Evolutionary conservation across 2,797 vertebrate species (phyloP).

Genomic region (Hafferia zeledoni): DNA sequence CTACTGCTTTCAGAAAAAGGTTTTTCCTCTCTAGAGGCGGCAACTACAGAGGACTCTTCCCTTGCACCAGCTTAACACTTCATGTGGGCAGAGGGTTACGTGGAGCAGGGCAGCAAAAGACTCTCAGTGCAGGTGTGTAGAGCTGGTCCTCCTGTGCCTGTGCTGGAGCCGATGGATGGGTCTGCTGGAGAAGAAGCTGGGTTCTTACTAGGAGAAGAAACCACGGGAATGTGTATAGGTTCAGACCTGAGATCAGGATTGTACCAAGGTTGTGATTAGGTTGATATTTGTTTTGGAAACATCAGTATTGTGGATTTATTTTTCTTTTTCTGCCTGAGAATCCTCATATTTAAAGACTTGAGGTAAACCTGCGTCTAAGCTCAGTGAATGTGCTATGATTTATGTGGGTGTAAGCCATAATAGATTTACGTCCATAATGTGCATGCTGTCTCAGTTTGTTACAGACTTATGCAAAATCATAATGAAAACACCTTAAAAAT

Average conservation of each 20-base stretch:
- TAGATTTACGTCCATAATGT: neutral
- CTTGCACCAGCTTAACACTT: neutral
- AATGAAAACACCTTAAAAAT: slow-evolving; percentile 22
- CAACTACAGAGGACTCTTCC: neutral
- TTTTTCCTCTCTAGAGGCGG: neutral
- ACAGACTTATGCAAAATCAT: neutral
- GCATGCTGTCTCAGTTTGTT: neutral
- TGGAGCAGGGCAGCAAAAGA: neutral
- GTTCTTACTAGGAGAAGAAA: neutral
- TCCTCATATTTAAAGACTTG: neutral
- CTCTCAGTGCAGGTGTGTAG: neutral
- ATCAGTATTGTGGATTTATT: neutral
- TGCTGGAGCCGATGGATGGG: neutral
- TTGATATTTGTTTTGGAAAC: neutral
- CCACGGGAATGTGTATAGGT: rapidly evolving
- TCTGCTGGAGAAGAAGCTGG: neutral
- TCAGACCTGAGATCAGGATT: neutral
- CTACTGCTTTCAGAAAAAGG: neutral
- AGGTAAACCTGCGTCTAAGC: neutral
- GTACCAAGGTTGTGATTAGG: neutral
- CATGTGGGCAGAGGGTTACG: rapidly evolving
- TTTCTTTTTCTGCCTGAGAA: neutral
- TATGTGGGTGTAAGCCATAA: neutral
- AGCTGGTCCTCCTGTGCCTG: neutral
- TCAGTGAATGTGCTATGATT: neutral